These are phyloP conservation scores for Graptemys geographica DNA, from an alignment of 2,797 vertebrate genomes.

Conservation along the genomic window DNA sequence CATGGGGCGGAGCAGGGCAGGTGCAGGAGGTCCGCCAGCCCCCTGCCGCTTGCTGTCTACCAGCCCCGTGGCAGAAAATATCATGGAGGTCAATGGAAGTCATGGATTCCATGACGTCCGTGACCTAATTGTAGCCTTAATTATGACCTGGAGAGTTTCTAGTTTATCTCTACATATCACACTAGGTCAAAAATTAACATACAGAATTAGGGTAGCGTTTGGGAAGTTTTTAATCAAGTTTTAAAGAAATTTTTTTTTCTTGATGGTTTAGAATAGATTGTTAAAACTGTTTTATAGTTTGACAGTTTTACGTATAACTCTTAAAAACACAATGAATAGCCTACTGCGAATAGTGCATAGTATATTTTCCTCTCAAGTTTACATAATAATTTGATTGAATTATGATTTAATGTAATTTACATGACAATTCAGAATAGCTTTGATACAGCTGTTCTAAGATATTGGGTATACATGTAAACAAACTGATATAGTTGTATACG, in stretches of 20 bases:
- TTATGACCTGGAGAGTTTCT: background rate
- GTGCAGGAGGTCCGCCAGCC: too few species aligned
- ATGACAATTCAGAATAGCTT: background rate
- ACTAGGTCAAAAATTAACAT: background rate
- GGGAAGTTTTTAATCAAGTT: background rate
- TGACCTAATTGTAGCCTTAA: too few species aligned
- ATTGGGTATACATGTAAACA: background rate
- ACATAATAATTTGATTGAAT: background rate
- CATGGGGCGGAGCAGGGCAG: too few species aligned
- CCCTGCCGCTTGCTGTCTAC: too few species aligned
- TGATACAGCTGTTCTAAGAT: background rate
- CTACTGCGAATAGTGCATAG: accelerated
- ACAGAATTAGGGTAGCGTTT: background rate
- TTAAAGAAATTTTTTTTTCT: background rate
- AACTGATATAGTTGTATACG: background rate
- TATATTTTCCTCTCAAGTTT: background rate
- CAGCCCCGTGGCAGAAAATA: too few species aligned
- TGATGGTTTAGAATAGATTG: background rate
- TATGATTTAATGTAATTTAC: background rate
- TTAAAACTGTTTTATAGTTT: background rate
- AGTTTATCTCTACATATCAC: background rate
- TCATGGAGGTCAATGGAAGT: too few species aligned
- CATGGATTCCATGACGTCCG: too few species aligned
- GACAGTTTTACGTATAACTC: background rate
- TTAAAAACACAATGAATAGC: background rate